Percentiles rank a stretch among this genome's conserved stretches.
phyloP scores from a whole-genome alignment of 1,140 invertebrate species.

The Zaprionus africanus region DNA sequence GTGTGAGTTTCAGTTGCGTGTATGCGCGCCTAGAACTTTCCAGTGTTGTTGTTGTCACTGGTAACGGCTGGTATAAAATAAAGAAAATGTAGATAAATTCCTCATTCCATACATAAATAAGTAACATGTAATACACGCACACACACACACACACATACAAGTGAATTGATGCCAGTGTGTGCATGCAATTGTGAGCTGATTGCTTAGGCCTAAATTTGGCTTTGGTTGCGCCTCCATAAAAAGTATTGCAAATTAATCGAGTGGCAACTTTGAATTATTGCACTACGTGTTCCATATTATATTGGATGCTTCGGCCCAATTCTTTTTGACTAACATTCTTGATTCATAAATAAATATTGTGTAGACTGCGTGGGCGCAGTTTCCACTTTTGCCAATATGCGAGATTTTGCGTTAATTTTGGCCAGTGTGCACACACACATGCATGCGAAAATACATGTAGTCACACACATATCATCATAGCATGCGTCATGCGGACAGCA shows the following conservation, averaged over 20 bases:
- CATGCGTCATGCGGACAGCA: slow-evolving; percentile 75
- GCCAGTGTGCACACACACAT: slow-evolving; percentile 43
- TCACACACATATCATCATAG: slow-evolving; percentile 45
- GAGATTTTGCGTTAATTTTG: slow-evolving; percentile 50
- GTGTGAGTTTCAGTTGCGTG: slow-evolving; percentile 30
- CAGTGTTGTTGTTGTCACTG: slow-evolving; percentile 65
- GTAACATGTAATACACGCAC: slow-evolving; percentile 14
- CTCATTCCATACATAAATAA: slow-evolving; percentile 15
- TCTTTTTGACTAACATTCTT: slow-evolving; percentile 48
- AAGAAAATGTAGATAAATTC: slow-evolving; percentile 31
- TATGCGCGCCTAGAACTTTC: slow-evolving; percentile 74
- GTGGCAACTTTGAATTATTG: slow-evolving; percentile 34
- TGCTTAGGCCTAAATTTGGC: slow-evolving; percentile 71
- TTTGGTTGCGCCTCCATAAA: slow-evolving; percentile 67
- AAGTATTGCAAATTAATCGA: slow-evolving; percentile 70
- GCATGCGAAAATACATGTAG: slow-evolving; percentile 26
- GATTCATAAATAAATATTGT: slow-evolving; percentile 57
- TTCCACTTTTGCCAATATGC: slow-evolving; percentile 66
- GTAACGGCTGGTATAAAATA: slow-evolving; percentile 55
- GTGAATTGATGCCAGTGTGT: slow-evolving; percentile 3
- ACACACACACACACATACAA: slow-evolving; percentile 13
- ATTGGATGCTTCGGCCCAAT: slow-evolving; percentile 20
- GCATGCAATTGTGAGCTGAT: slow-evolving; percentile 40
- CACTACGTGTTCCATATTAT: slow-evolving; percentile 39
- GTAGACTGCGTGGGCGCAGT: slow-evolving; percentile 66